Percentiles rank a stretch among this genome's conserved stretches.
Evolutionary conservation across 2,113 vertebrate genomes (phyloP).

Genomic region (Ivindomyrus marchei): DNA sequence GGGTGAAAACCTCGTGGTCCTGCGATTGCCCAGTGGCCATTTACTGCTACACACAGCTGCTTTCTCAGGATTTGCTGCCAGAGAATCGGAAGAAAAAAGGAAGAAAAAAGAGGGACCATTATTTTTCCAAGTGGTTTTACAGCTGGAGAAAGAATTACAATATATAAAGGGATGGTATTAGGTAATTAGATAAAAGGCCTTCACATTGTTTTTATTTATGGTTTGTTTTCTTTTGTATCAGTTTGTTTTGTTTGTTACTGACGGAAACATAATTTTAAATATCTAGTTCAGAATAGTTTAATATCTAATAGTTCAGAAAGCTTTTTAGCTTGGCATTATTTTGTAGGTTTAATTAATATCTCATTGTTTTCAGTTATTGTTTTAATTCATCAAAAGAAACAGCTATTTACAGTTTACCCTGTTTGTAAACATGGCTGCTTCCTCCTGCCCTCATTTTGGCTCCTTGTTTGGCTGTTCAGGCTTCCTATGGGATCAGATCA

Average conservation of each 20-base stretch:
- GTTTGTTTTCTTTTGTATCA: background rate
- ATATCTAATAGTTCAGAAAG: background rate
- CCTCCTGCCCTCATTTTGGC: background rate
- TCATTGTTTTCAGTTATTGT: background rate
- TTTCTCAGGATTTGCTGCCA: constrained; percentile 35
- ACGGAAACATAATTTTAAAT: background rate
- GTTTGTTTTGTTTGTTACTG: background rate
- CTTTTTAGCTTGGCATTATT: background rate
- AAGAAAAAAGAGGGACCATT: constrained; percentile 9
- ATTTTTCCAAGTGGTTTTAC: constrained; percentile 42
- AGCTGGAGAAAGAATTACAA: constrained; percentile 41
- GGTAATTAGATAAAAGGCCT: background rate
- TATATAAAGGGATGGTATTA: constrained; percentile 18
- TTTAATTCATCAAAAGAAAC: background rate
- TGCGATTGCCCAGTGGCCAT: constrained; percentile 13
- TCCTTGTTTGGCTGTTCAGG: background rate
- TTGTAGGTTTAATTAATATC: background rate
- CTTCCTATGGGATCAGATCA: constrained; percentile 46
- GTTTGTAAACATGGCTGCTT: background rate
- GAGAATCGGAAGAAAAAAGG: constrained; percentile 38
- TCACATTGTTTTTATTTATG: background rate
- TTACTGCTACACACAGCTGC: constrained; percentile 21
- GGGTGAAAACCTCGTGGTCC: background rate
- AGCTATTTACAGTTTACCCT: background rate
- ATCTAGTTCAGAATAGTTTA: background rate